Evolutionary conservation across 2,113 vertebrate genomes (phyloP), one percentile per base, ranked within the genome.

Genomic region (Hirundichthys speculiger): DNA sequence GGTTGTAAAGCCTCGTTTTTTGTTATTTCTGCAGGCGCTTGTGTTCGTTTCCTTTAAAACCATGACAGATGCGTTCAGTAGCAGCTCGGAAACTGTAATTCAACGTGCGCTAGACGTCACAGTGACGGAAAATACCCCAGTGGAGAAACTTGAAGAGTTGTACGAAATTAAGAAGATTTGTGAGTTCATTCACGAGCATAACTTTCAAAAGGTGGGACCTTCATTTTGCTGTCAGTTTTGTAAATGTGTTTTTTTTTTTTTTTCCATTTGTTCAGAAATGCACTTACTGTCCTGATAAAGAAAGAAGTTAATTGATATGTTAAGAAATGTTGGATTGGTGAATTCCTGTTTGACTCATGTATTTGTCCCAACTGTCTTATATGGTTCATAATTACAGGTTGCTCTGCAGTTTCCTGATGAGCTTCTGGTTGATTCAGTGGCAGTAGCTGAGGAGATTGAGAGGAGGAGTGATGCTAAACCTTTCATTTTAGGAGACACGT

Each of bases 361-460:
- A 19, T 46, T 5, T 30, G 2, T 14, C 4, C 1, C 10, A 6
- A 12, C 13, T 43, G 12, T 45, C 4, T 5, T 40, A n/a, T 30
- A 2, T 25, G 52, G 1, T 39, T 13, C 2, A 20, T 65, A n/a
- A 66, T 55, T 24, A 30, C 85, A 99, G 98, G 95, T 98, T 11
- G 96, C 96, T 1, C 88, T 99, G 60, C 97, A 99, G 92, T 99
- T 99, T 82, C 94, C 96, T 0, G 97, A 99, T 24, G 93, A 94
- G 42, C 85, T 98, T 0, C 46, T 99, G 64, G 89, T 80, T 22
- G 94, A 97, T 53, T 93, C 95, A 0, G 83, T 86, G 48, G 73
- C 84, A 0, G 73, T 99, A 11, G 92, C 95, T 14, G 85, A 76
- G 0, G 86, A 79, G 55, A 85, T 99, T 45, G 94, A 96, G 86